Evolutionary conservation across 2,113 vertebrate genomes (phyloP).

Genomic region (Anthoscopus minutus): DNA sequence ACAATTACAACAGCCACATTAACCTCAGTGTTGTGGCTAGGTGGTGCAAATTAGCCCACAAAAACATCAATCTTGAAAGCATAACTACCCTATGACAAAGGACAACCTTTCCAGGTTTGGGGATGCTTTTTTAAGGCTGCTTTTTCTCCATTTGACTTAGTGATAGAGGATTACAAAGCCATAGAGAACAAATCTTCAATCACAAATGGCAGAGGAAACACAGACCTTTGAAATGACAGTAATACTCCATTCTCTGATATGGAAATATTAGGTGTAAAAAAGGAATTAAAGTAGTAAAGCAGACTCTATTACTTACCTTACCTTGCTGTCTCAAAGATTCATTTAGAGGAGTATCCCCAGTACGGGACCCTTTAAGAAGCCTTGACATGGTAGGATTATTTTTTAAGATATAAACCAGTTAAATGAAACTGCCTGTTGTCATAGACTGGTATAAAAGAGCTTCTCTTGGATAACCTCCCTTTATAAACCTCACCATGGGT

Average conservation of each 20-base stretch:
- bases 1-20: background rate
- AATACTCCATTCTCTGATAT: background rate
- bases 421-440: background rate
- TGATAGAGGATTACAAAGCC: background rate
- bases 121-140: background rate
- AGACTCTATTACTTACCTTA: conserved; percentile 32
- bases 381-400: background rate
- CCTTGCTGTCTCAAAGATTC: background rate
- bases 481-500: conserved; percentile 35
- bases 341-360: background rate
- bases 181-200: background rate
- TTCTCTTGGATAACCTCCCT: background rate
- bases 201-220: background rate
- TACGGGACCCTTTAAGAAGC: background rate
- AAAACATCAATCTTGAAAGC: background rate
- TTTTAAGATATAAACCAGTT: background rate
- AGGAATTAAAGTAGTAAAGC: background rate
- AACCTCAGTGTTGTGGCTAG: background rate
- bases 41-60: background rate
- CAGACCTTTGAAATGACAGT: background rate
- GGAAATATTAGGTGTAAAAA: background rate
- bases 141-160: background rate
- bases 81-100: background rate
- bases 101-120: background rate
- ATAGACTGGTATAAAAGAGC: background rate